Conservation (phyloP, 2,797 vertebrate genomes). For the Takifugu ocellatus region DNA sequence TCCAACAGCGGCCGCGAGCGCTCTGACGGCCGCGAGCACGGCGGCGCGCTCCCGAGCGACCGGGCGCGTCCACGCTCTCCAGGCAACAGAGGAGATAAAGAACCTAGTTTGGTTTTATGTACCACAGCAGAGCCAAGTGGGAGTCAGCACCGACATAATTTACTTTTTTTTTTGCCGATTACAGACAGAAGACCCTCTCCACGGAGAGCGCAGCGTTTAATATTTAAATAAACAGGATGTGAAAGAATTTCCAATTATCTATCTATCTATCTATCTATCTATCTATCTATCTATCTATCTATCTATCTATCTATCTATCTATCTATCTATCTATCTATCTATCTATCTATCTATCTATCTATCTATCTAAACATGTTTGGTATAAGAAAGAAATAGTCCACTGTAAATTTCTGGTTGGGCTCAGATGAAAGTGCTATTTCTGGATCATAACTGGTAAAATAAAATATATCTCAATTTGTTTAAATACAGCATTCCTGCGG, state of each 20-base stretch:
- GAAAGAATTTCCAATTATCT: no score
- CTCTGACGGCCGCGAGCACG: conserved; percentile 51
- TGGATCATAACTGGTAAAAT: not conserved
- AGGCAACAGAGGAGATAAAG: conserved; percentile 62
- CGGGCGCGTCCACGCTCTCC: conserved; percentile 65
- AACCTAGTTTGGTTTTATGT: conserved; percentile 60
- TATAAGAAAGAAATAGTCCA: no score
- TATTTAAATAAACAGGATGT: no score
- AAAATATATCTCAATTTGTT: not conserved
- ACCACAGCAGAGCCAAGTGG: conserved; percentile 60
- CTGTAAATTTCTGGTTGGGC: no score
- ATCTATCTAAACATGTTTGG: no score
- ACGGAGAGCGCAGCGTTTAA: not conserved
- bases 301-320: not conserved
- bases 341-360: no score
- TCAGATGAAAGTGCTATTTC: no score
- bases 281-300: not conserved
- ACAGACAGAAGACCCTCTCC: not conserved
- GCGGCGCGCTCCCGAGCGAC: conserved; percentile 12
- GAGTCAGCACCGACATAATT: conserved; percentile 36
- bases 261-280: not conserved
- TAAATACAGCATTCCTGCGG: not conserved
- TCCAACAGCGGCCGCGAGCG: conserved; percentile 30
- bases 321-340: not conserved
- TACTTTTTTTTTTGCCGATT: conserved; percentile 1